Base-by-base conservation (phyloP, 2,797 vertebrate genomes). In the Manis crassicaudata region DNA sequence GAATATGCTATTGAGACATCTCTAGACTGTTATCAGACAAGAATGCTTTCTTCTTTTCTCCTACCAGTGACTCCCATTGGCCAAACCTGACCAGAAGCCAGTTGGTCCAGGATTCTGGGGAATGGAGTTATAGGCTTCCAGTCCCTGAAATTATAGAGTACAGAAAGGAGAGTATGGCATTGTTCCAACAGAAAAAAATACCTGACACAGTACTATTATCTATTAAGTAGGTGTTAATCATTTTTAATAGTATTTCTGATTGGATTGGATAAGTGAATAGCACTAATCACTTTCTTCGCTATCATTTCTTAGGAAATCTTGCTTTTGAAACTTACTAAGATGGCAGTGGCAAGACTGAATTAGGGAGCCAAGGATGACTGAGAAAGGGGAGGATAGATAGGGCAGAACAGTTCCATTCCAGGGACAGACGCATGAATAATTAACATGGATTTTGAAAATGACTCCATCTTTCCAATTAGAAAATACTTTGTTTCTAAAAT, bases 221-320 rank as follows among this genome's bases (percentile, higher is more conserved):
- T 84, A 52, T 67, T 72, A 90, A 37, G 68, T 52, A 56, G 40
- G 63, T 54, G 32, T n/a, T 94, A 46, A 86, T 72, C 58, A 46
- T 81, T 95, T 95, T 88, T 79, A 79, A 88, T 95, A 90, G 93
- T 82, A 68, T 40, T 95, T 95, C 62, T 94, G 56, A 95, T 52
- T 40, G 65, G 50, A 83, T 23, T 90, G 52, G 35, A 20, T 76
- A 92, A 56, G 11, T 87, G 13, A 32, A 46, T 40, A 88, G 18
- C 13, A 79, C 29, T 85, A 92, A 80, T 27, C 25, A 79, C 50
- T 92, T 52, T 80, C 37, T 50, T 95, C 82, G 14, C 13, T 3
- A 50, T 65, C 35, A 81, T 92, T 79, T 93, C 80, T 94, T 87
- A 20, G 50, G 76, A 93, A 84, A 90, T 88, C 67, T 73, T 96